Evolutionary conservation across 1,140 invertebrate species (phyloP).

Genomic region (Bombus waltoni): DNA sequence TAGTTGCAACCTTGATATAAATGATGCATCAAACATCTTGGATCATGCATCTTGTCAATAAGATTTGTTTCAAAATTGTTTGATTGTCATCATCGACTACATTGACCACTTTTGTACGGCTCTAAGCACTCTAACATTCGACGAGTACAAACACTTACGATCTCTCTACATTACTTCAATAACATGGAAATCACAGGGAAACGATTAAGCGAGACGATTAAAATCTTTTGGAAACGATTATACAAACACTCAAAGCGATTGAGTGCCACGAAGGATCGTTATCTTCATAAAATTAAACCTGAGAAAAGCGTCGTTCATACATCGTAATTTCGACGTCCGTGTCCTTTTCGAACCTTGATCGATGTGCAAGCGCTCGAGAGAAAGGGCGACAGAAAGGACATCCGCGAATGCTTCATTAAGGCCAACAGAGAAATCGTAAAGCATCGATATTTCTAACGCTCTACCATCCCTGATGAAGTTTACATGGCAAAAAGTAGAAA

Average conservation of each 20-base stretch:
- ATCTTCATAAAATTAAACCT: background rate
- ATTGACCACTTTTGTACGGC: too few relatives aligned
- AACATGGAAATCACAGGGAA: background rate
- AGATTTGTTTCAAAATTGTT: background rate
- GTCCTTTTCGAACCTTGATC: slow-evolving; percentile 25
- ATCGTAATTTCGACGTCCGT: background rate
- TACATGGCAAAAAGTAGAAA: background rate
- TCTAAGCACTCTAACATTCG: too few relatives aligned
- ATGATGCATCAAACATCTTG: background rate
- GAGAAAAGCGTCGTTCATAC: background rate
- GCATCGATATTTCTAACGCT: background rate
- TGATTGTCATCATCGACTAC: background rate
- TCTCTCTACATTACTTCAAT: background rate
- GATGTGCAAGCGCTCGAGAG: slow-evolving; percentile 10
- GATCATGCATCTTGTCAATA: background rate
- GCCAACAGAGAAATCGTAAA: slow-evolving; percentile 42
- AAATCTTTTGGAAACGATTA: background rate
- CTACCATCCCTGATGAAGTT: background rate
- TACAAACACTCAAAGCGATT: background rate
- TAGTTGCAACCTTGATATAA: background rate
- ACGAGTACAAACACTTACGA: background rate
- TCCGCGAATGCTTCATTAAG: slow-evolving; percentile 30
- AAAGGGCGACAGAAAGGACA: slow-evolving; percentile 33
- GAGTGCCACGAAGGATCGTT: background rate
- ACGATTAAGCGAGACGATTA: background rate